Conservation (phyloP, 2,888 invertebrate species). For the Oligia fasciuncula region DNA sequence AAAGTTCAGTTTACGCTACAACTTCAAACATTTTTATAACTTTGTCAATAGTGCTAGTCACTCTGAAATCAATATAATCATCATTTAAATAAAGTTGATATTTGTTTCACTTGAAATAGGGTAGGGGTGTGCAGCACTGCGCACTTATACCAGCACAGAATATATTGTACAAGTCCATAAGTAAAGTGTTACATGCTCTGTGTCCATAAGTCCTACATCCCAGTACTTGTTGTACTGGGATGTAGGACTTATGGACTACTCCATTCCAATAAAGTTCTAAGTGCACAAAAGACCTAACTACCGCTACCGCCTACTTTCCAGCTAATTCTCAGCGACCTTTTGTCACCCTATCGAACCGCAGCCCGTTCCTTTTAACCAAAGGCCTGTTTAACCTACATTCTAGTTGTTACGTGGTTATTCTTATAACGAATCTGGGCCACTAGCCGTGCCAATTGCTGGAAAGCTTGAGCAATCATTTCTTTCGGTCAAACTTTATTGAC, state of each 20-base stretch:
- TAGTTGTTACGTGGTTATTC: conserved; percentile 56
- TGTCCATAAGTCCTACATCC: background rate
- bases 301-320: conserved; percentile 1
- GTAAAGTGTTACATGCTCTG: too few species aligned
- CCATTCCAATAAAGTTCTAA: background rate
- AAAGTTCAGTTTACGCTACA: too few species aligned
- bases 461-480: conserved; percentile 62
- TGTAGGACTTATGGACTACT: too few species aligned
- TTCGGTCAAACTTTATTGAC: conserved; percentile 61
- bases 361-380: conserved; percentile 10
- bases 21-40: too few species aligned
- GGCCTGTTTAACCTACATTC: conserved; percentile 58
- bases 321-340: conserved; percentile 41
- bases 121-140: too few species aligned
- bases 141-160: too few species aligned
- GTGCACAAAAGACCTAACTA: background rate
- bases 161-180: too few species aligned
- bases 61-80: too few species aligned
- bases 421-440: conserved; percentile 58
- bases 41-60: too few species aligned
- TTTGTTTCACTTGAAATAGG: too few species aligned
- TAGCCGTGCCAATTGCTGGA: conserved; percentile 53
- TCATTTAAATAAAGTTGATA: too few species aligned
- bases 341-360: conserved; percentile 24
- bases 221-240: too few species aligned